Evolutionary conservation across 2,888 invertebrate species (phyloP).

Genomic region (Spicauda simplicius): DNA sequence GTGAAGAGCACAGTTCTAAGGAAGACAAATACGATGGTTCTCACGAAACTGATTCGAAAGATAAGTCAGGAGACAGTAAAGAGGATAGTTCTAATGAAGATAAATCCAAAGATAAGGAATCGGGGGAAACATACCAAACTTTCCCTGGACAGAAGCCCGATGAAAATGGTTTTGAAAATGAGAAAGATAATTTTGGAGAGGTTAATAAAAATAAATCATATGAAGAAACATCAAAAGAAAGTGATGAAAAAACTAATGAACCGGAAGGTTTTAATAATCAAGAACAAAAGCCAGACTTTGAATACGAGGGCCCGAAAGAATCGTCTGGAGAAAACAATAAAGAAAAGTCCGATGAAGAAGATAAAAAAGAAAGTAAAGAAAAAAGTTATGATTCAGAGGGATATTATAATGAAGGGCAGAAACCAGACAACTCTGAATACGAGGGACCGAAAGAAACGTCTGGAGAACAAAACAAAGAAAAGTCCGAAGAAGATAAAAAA

Average conservation of each 20-base stretch:
- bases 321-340: not conserved
- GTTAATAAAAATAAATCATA: not conserved
- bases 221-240: not conserved
- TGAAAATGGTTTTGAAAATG: no score
- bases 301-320: not conserved
- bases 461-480: not conserved
- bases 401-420: no score
- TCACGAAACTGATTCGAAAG: not conserved
- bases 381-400: not conserved
- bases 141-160: no score
- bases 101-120: no score
- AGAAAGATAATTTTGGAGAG: not conserved
- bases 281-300: not conserved
- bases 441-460: not conserved
- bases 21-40: not conserved
- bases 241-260: not conserved
- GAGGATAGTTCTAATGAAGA: not conserved
- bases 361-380: not conserved
- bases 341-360: not conserved
- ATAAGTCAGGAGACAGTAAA: not conserved
- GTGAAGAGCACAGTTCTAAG: no score
- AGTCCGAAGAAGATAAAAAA: not conserved
- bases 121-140: no score
- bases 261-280: not conserved
- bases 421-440: no score